Evolutionary conservation across 2,113 vertebrate species (phyloP).

Genomic region (Chloropsis cyanopogon): DNA sequence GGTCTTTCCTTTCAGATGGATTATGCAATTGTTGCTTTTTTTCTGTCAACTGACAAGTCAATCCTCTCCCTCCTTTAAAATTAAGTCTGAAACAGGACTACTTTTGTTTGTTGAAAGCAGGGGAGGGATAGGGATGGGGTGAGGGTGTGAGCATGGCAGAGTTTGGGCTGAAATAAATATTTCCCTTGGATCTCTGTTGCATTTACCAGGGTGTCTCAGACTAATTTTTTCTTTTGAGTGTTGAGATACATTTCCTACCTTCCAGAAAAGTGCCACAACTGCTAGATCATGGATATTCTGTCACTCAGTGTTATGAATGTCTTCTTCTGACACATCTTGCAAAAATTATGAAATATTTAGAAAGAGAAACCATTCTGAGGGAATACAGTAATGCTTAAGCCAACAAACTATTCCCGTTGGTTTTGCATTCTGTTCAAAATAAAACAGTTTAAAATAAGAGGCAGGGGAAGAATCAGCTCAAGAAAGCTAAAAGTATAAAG

Average conservation of each 20-base stretch:
- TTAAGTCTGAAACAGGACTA: background rate
- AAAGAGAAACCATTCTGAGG: background rate
- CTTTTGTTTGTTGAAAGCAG: background rate
- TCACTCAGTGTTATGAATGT: background rate
- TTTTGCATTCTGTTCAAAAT: background rate
- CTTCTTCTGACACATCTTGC: background rate
- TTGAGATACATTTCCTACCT: background rate
- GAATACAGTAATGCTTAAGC: background rate
- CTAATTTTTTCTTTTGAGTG: background rate
- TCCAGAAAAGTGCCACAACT: background rate
- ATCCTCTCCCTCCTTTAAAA: background rate
- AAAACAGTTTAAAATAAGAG: background rate
- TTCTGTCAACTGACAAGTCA: background rate
- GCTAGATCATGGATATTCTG: background rate
- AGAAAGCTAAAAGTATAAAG: background rate
- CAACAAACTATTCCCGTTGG: background rate
- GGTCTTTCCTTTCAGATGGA: background rate
- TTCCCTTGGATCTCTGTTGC: background rate
- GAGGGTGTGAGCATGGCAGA: fast-evolving
- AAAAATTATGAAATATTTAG: background rate
- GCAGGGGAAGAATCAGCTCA: background rate
- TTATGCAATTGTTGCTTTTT: background rate
- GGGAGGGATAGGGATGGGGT: fast-evolving
- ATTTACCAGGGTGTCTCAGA: background rate
- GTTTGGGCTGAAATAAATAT: background rate